Conservation (phyloP, 2,797 vertebrate species). For the Euthynnus affinis region DNA sequence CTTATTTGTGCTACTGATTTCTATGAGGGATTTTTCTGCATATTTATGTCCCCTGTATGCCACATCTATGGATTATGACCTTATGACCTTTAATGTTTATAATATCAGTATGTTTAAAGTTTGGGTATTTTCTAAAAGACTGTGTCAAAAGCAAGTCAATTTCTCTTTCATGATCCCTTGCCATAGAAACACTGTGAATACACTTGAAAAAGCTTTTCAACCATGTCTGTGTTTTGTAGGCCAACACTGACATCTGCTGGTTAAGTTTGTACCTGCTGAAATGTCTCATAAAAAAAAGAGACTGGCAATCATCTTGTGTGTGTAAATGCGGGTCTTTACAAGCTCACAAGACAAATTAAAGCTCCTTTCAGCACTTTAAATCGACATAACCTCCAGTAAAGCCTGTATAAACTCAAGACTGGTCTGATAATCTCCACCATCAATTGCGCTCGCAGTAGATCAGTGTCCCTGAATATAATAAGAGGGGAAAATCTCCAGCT, state of each 20-base stretch:
- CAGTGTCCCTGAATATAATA: slow-evolving; percentile 25
- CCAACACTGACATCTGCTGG: slow-evolving; percentile 73
- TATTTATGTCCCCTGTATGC: background rate
- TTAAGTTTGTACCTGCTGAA: slow-evolving; percentile 1
- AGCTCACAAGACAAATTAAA: slow-evolving; percentile 8
- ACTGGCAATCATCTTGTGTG: background rate
- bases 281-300: background rate
- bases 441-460: slow-evolving; percentile 7
- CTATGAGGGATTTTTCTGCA: background rate
- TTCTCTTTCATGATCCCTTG: background rate
- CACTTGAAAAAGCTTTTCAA: background rate
- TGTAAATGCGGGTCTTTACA: background rate
- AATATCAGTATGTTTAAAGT: background rate
- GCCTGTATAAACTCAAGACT: slow-evolving; percentile 9
- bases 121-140: background rate
- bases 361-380: background rate
- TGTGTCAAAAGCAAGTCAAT: background rate
- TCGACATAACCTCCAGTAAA: slow-evolving; percentile 26
- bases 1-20: background rate
- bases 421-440: slow-evolving; percentile 23
- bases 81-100: background rate
- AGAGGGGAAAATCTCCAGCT: slow-evolving; percentile 17
- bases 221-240: slow-evolving; percentile 20
- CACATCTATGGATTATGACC: background rate
- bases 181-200: background rate